Percentiles rank a stretch among this genome's conserved stretches.
Evolutionary conservation across 2,888 invertebrate species (phyloP).

Genomic region (Drosophila nr. perissopoda): DNA sequence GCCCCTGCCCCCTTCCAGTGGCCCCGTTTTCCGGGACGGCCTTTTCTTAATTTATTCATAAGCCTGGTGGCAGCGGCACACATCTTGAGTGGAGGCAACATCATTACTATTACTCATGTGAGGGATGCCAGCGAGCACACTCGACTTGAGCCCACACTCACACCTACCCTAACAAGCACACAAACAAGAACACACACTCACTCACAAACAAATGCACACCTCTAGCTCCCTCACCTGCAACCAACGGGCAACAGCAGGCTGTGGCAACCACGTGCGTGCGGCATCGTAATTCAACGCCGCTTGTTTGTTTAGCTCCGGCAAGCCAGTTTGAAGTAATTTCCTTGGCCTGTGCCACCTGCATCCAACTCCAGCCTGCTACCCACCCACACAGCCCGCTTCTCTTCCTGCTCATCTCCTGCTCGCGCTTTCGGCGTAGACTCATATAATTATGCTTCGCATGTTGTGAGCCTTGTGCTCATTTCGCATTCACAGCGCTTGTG

Average conservation of each 20-base stretch:
- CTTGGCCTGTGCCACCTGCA: constrained; percentile 61
- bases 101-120: constrained; percentile 80
- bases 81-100: constrained; percentile 70
- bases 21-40: constrained; percentile 34
- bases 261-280: constrained; percentile 70
- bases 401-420: constrained; percentile 1
- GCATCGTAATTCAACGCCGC: constrained; percentile 76
- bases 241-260: constrained; percentile 22
- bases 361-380: constrained; percentile 27
- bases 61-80: constrained; percentile 70
- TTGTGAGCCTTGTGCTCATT: constrained; percentile 69
- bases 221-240: constrained; percentile 10
- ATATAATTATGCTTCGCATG: constrained; percentile 64
- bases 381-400: constrained; percentile 9
- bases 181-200: not conserved
- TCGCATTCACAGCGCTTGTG: constrained; percentile 79
- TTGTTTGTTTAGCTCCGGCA: constrained; percentile 74
- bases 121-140: constrained; percentile 52
- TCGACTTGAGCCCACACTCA: constrained; percentile 27
- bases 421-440: constrained; percentile 27
- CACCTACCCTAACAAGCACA: constrained; percentile 15
- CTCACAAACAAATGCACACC: constrained; percentile 1
- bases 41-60: constrained; percentile 80
- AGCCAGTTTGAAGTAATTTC: constrained; percentile 70
- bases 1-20: constrained; percentile 3